Percentiles rank a stretch among this genome's conserved stretches.
Conservation (phyloP, 2,113 vertebrate genomes). For the Oceanodroma tethys region DNA sequence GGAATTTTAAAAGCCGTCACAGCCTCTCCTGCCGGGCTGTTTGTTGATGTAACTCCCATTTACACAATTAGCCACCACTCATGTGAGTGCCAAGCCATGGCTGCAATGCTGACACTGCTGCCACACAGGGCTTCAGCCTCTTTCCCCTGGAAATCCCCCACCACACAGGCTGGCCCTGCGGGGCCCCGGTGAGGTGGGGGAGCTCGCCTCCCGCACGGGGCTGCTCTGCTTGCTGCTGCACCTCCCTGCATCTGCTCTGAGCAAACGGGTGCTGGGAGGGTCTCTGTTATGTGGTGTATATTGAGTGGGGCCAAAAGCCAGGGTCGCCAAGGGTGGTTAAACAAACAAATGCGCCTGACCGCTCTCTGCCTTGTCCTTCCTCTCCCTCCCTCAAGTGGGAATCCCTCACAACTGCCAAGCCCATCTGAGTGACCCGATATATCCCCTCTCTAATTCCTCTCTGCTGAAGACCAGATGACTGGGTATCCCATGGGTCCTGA, state of each 20-base stretch:
- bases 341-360: neutral
- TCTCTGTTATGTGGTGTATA: rapidly evolving
- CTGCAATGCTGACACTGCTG: neutral
- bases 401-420: neutral
- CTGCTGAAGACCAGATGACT: neutral
- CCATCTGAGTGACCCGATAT: neutral
- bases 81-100: neutral
- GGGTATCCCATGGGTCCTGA: neutral
- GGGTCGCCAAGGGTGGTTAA: neutral
- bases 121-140: neutral
- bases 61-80: neutral
- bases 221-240: neutral
- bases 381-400: neutral
- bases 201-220: rapidly evolving
- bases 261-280: neutral
- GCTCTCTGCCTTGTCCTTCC: neutral
- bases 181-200: neutral
- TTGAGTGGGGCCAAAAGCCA: neutral
- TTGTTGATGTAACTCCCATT: neutral
- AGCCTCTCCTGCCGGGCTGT: neutral
- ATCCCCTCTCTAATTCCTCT: neutral
- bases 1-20: neutral
- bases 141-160: neutral
- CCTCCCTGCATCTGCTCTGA: neutral
- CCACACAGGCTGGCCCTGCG: neutral